A percentile compares a stretch with the other conserved stretches of the same genome.
Evolutionary conservation across 2,888 invertebrate species (phyloP).

Genomic region (Nesidiocoris tenuis): DNA sequence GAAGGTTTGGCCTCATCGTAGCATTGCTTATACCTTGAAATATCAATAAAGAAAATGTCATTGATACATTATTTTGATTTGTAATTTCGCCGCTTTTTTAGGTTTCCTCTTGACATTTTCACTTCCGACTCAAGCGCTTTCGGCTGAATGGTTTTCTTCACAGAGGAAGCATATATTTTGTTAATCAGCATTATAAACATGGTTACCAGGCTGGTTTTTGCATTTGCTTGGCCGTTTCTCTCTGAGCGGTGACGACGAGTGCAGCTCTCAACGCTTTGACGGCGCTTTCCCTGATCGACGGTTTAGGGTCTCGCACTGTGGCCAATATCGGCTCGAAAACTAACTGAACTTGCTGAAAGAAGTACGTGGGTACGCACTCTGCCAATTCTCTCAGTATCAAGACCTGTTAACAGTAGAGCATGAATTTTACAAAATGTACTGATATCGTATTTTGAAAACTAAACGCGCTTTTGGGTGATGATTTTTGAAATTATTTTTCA

Average conservation of each 20-base stretch:
- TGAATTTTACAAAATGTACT: background rate
- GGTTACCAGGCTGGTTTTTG: slow-evolving; percentile 82
- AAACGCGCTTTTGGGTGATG: background rate
- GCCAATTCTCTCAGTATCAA: slow-evolving; percentile 90
- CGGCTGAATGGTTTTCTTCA: too few relatives aligned
- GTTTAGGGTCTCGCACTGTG: slow-evolving; percentile 87
- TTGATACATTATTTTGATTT: background rate
- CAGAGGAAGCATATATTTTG: too few relatives aligned
- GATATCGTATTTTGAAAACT: background rate
- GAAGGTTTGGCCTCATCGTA: slow-evolving; percentile 84
- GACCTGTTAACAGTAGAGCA: slow-evolving; percentile 55
- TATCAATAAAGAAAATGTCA: background rate
- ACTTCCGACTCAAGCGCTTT: too few relatives aligned
- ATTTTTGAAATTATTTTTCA: background rate
- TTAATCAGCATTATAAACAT: too few relatives aligned
- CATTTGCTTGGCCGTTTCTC: slow-evolving; percentile 91
- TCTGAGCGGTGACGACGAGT: slow-evolving; percentile 88
- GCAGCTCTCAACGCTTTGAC: slow-evolving; percentile 94
- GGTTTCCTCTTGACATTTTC: too few relatives aligned
- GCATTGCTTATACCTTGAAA: slow-evolving; percentile 76
- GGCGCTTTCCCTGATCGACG: slow-evolving; percentile 86
- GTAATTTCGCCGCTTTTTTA: background rate
- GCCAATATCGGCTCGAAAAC: slow-evolving; percentile 93
- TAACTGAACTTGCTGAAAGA: slow-evolving; percentile 89
- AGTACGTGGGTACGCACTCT: slow-evolving; percentile 93